phyloP scores from a whole-genome alignment of 2,113 vertebrate genomes.

The Oreochromis aureus region DNA sequence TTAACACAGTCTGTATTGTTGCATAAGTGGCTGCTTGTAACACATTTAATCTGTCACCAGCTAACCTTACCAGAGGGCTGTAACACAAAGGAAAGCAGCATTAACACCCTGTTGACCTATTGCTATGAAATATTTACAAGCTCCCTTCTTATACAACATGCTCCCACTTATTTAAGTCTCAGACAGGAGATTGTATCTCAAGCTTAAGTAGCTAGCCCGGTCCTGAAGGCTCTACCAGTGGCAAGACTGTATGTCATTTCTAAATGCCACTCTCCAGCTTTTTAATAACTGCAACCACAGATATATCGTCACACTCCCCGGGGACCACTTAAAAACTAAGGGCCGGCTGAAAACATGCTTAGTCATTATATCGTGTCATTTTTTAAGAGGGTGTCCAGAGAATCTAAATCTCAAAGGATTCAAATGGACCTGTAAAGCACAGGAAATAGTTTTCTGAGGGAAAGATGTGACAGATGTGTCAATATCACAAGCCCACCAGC shows the following conservation, averaged over 20 bases:
- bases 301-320: conserved; percentile 24
- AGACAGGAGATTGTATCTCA: neutral
- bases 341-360: conserved; percentile 14
- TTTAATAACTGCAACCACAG: conserved; percentile 53
- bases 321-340: conserved; percentile 48
- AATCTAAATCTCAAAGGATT: conserved; percentile 1
- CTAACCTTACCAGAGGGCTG: conserved; percentile 1
- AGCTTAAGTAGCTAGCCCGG: conserved; percentile 18
- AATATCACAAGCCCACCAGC: conserved; percentile 25
- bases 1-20: neutral
- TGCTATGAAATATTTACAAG: conserved; percentile 56
- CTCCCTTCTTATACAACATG: neutral
- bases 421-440: neutral
- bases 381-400: neutral
- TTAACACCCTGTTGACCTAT: conserved; percentile 58
- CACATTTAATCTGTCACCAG: conserved; percentile 14
- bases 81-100: conserved; percentile 36
- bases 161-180: conserved; percentile 9
- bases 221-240: conserved; percentile 25
- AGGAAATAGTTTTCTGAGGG: conserved; percentile 15
- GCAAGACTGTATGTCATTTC: conserved; percentile 44
- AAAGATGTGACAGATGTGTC: conserved; percentile 21
- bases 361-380: conserved; percentile 17
- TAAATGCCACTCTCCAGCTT: conserved; percentile 50
- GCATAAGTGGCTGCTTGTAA: neutral